Conservation (phyloP, 23 tunicate genomes). For the Styela plicata region DNA sequence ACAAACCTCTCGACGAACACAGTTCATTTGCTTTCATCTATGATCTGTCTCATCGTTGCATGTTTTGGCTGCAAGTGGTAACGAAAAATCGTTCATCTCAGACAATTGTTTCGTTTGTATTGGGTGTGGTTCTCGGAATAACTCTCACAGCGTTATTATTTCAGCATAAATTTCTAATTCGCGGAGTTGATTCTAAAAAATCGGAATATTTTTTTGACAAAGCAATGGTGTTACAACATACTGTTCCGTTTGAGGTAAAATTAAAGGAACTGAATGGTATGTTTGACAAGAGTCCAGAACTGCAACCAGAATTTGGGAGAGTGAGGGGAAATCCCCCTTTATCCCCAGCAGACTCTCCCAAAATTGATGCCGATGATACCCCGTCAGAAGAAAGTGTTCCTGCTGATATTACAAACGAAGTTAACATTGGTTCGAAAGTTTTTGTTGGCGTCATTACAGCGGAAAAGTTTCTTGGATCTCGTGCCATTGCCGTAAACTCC, state of each 20-base stretch:
- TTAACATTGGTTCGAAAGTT: conserved; percentile 28
- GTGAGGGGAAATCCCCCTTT: neutral
- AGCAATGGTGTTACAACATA: neutral
- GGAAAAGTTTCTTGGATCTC: conserved; percentile 59
- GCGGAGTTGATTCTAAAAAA: neutral
- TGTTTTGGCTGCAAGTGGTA: neutral
- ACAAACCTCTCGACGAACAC: neutral
- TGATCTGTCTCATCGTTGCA: neutral
- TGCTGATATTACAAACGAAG: conserved; percentile 15
- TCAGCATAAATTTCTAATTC: conserved; percentile 53
- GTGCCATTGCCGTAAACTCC: conserved; percentile 76
- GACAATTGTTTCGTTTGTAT: conserved; percentile 54
- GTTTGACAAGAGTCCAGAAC: neutral
- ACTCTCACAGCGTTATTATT: conserved; percentile 65
- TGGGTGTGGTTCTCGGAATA: conserved; percentile 83
- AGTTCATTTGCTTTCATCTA: neutral
- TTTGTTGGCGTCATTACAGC: conserved; percentile 93
- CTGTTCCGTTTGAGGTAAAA: neutral
- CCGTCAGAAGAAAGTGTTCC: neutral
- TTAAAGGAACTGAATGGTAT: neutral
- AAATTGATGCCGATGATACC: neutral
- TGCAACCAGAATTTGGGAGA: neutral
- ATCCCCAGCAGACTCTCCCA: neutral
- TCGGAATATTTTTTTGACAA: neutral
- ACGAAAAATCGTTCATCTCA: conserved; percentile 26